Evolutionary conservation across 2,888 invertebrate genomes (phyloP), one percentile per base, ranked within the genome.

Genomic region (Spilosoma lubricipeda): DNA sequence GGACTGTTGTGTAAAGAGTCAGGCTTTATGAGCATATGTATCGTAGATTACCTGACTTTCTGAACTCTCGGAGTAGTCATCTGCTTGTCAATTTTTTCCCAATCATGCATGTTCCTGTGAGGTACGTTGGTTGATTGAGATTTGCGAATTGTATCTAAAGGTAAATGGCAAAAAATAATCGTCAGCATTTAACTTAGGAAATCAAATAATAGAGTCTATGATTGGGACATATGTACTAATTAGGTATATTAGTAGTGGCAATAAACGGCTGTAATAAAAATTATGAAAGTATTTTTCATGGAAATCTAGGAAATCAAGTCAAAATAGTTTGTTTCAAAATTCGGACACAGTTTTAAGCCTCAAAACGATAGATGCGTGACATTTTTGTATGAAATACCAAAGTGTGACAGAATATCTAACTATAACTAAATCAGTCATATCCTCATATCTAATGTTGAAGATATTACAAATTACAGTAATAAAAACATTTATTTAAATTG

Each of bases 81-180:
- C 79, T 93, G 93, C 77, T 92, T 94, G 80, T 94, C 94, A 67
- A 95, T 95, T 42, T 86, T 87, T 78, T 95, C 95, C 95, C 95
- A 95, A 85, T 95, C 95, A 82, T 91, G 94, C 91, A 95, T 89
- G 82, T 95, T 95, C n/a, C 95, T 89, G 71, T 95, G 95, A 23
- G 90, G 93, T 56, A 94, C 75, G 72, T 87, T 88, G 72, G 89
- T 90, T 13, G 93, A 91, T 82, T 95, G 95, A 15, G 92, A 77
- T 80, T 94, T 95, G 68, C 95, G 92, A 76, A 96, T 94, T 20
- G 94, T 85, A 81, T 95, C 95, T 96, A 73, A 64, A 48, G 48
- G 71, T 11, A 64, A 77, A 36, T 73, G 36, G 11, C n/a, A 0
- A 64, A 20, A 64, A 33, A 4, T n/a, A n/a, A 56, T 33, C 23